Conservation (phyloP, 2,888 invertebrate genomes). For the Lepidocyrtoides sp. region DNA sequence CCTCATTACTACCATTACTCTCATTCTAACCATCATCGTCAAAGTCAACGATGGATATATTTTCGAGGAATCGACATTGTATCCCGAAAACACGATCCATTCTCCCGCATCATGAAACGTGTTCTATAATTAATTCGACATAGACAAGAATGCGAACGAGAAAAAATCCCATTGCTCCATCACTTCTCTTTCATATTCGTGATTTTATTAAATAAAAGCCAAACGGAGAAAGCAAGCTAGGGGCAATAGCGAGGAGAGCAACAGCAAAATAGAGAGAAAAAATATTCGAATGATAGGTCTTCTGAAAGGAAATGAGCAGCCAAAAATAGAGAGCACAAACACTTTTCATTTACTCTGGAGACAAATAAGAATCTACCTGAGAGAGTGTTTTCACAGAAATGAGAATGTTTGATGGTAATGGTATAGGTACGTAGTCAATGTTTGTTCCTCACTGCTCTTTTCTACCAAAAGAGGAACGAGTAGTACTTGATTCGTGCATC, state of each 20-base stretch:
- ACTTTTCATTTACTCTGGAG: constrained; percentile 31
- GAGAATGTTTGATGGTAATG: constrained; percentile 18
- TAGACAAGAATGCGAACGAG: neutral
- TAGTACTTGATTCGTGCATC: neutral
- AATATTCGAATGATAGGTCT: neutral
- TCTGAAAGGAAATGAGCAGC: neutral
- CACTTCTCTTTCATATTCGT: neutral
- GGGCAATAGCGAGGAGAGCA: neutral
- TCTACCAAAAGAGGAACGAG: neutral
- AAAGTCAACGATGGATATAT: too few species aligned
- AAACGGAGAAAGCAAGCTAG: neutral
- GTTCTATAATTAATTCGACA: constrained; percentile 1
- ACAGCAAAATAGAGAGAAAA: neutral
- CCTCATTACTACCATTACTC: too few species aligned
- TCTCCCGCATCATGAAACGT: neutral
- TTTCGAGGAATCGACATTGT: too few species aligned
- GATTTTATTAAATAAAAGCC: neutral
- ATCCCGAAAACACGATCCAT: too few species aligned
- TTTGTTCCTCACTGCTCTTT: neutral
- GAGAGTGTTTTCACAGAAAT: constrained; percentile 6
- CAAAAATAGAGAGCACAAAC: constrained; percentile 13
- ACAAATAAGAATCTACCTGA: constrained; percentile 44
- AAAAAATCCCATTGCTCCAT: neutral
- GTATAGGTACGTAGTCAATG: neutral
- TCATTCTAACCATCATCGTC: too few species aligned